Evolutionary conservation across 35 echinoderm and acorn worm species (phyloP), one percentile per base, ranked within the genome.

Genomic region (Apostichopus californicus): DNA sequence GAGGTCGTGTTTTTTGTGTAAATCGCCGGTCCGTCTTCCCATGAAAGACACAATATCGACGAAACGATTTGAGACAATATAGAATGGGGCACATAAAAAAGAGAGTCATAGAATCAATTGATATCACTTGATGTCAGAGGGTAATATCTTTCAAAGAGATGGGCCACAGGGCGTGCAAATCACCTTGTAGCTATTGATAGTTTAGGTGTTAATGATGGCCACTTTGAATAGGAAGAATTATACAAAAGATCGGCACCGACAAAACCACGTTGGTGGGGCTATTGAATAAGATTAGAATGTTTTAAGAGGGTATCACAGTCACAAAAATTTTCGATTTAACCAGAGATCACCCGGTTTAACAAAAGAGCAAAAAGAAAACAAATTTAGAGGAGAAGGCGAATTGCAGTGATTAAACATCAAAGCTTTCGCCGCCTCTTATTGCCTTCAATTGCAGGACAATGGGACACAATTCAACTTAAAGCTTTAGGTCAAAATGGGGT

Each of bases 201-300:
- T 83, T 83, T 55, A 83, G 80, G 80, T 83, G 80, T 83, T 83
- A 83, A 83, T 83, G 80, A 83, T 83, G 55, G 80, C 13, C 52
- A 9, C 3, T 9, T 25, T 83, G 80, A 83, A 83, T 55, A 53
- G 79, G 52, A 15, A 83, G 34, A 55, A 83, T 53, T 15, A 83
- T 83, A 83, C 80, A 83, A 83, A 83, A 53, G 6, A 55, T 46
- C 34, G 34, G 55, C 18, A 55, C 80, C 80, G 80, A 83, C 80
- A 83, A 15, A 6, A 56, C 80, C 18, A 83, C 80, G 80, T 83
- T 83, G 80, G 80, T 83, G 80, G 80, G 80, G 80, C n/a, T 83
- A 83, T 83, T 83, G 80, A 83, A n/a, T 55, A 83, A 83, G 80
- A 83, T 83, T 83, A 83, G 80, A 53, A 83, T 56, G 52, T 83